Evolutionary conservation across 2,113 vertebrate genomes (phyloP).

Genomic region (Coryphaenoides rupestris): DNA sequence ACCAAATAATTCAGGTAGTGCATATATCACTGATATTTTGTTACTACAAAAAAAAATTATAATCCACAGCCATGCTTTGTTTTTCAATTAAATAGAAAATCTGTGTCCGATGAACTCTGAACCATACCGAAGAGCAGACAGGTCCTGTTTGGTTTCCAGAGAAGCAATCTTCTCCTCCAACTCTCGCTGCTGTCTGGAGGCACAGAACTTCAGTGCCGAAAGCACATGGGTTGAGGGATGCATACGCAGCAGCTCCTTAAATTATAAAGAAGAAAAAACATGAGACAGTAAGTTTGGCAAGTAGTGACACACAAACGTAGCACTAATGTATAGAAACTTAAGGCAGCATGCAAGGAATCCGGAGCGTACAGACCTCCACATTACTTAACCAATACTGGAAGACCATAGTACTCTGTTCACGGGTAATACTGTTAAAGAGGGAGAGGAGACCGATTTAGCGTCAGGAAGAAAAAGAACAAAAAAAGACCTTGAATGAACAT

Average conservation of each 20-base stretch:
- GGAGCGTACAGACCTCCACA: constrained; percentile 73
- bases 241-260: constrained; percentile 68
- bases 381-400: constrained; percentile 79
- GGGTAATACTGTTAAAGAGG: constrained; percentile 46
- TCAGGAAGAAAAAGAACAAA: neutral
- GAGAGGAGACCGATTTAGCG: neutral
- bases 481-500: neutral
- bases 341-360: neutral
- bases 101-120: neutral
- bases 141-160: constrained; percentile 63
- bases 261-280: constrained; percentile 16
- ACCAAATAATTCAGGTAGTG: neutral
- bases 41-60: neutral
- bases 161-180: constrained; percentile 64
- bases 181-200: constrained; percentile 69
- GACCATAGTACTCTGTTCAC: constrained; percentile 64
- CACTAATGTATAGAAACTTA: neutral
- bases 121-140: constrained; percentile 67
- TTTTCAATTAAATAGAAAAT: neutral
- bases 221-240: constrained; percentile 79
- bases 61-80: neutral
- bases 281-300: neutral
- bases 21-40: neutral
- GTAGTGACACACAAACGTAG: neutral
- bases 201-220: constrained; percentile 75